phyloP scores from a whole-genome alignment of 2,888 invertebrate genomes.

The Diarsia brunnea region DNA sequence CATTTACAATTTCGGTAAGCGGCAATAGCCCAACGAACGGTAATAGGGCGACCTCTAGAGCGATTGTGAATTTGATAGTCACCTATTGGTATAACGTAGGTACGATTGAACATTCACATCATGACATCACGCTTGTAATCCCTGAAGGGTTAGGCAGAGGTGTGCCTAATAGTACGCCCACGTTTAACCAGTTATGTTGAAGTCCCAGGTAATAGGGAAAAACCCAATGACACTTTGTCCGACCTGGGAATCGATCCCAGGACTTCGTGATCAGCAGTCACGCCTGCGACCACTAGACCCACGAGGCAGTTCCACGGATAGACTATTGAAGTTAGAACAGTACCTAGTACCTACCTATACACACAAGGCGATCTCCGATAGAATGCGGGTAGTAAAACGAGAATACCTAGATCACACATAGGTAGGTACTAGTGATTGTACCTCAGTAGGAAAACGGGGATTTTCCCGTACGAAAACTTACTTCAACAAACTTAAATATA shows the following conservation, averaged over 20 bases:
- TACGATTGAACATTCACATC: background rate
- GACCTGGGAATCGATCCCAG: background rate
- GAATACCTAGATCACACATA: background rate
- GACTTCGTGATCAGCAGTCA: background rate
- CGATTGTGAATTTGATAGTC: background rate
- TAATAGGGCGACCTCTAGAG: background rate
- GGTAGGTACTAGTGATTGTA: background rate
- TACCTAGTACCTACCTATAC: background rate
- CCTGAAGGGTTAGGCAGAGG: background rate
- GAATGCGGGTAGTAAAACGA: background rate
- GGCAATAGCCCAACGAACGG: background rate
- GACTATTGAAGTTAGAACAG: too few relatives aligned
- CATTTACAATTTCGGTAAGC: background rate
- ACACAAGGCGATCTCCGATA: background rate
- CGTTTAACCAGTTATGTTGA: too few relatives aligned
- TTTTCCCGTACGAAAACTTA: constrained; percentile 24
- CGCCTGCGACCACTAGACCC: too few relatives aligned
- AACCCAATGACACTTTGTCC: too few relatives aligned
- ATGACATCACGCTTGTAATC: background rate
- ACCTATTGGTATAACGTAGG: background rate
- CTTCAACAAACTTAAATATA: too few relatives aligned
- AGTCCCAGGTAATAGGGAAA: too few relatives aligned
- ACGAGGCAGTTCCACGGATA: too few relatives aligned
- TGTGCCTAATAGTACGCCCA: too few relatives aligned
- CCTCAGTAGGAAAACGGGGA: too few relatives aligned